Conservation (phyloP, 2,113 vertebrate genomes). For the Seriola quinqueradiata region DNA sequence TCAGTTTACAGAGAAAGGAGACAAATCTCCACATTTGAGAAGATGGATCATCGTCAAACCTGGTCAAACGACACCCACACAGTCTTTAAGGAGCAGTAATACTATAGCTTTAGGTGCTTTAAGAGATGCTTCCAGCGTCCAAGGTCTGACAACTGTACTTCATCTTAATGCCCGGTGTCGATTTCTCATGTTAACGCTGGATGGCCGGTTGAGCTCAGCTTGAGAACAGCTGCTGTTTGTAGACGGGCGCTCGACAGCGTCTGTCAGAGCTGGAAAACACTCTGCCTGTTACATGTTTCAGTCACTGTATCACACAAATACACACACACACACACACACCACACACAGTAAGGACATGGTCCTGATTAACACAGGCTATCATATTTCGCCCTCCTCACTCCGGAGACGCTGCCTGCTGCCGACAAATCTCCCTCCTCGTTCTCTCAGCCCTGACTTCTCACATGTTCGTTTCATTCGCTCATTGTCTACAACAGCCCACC, state of each 20-base stretch:
- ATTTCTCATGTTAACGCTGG: not conserved
- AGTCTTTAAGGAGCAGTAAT: not conserved
- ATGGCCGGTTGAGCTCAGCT: constrained; percentile 30
- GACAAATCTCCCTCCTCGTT: constrained; percentile 47
- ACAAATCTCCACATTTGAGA: not conserved
- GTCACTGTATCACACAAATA: constrained; percentile 12
- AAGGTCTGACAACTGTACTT: not conserved
- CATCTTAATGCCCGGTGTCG: not conserved
- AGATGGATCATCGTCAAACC: not conserved
- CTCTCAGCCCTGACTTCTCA: constrained; percentile 37
- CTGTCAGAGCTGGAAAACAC: constrained; percentile 49
- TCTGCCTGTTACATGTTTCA: constrained; percentile 30
- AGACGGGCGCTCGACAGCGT: constrained; percentile 26
- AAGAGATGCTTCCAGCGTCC: not conserved
- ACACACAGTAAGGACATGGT: constrained; percentile 9
- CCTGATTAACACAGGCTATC: constrained; percentile 55
- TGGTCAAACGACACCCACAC: not conserved
- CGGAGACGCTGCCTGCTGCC: constrained; percentile 43
- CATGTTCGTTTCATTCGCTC: constrained; percentile 41
- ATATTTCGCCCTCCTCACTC: constrained; percentile 45
- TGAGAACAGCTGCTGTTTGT: constrained; percentile 49
- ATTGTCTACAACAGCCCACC: constrained; percentile 23
- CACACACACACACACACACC: constrained; percentile 3
- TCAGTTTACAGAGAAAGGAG: not conserved
- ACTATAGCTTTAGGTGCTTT: not conserved